Evolutionary conservation across 1,140 invertebrate genomes (phyloP).

Genomic region (Micrasema minimum): DNA sequence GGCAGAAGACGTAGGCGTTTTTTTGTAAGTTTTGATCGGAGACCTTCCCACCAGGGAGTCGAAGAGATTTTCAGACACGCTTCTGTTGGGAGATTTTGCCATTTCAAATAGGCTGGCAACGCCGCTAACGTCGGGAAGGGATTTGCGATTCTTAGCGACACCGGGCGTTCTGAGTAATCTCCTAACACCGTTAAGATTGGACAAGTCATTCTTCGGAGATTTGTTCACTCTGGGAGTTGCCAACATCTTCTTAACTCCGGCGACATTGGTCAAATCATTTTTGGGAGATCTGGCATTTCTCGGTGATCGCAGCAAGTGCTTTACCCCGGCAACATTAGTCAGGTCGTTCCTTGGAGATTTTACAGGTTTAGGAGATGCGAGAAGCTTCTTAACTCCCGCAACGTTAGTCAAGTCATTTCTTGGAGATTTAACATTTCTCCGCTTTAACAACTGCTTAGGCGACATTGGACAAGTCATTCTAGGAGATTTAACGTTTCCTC

Average conservation of each 20-base stretch:
- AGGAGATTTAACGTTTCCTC: constrained; percentile 57
- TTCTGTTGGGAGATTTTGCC: constrained; percentile 10
- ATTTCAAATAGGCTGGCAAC: constrained; percentile 4
- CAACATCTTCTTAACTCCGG: constrained; percentile 61
- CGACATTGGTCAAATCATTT: constrained; percentile 62
- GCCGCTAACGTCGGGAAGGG: background rate
- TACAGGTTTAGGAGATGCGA: constrained; percentile 51
- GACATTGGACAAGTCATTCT: constrained; percentile 62
- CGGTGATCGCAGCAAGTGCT: constrained; percentile 55
- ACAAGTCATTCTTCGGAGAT: constrained; percentile 63
- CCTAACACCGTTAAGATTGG: constrained; percentile 60
- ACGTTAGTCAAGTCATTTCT: constrained; percentile 59
- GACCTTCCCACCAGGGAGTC: constrained; percentile 24
- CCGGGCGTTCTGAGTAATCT: constrained; percentile 55
- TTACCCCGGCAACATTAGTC: constrained; percentile 39
- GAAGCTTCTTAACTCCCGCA: constrained; percentile 53
- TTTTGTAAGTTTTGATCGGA: constrained; percentile 34
- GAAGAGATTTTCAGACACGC: constrained; percentile 33
- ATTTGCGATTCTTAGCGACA: constrained; percentile 57
- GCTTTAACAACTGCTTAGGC: constrained; percentile 57
- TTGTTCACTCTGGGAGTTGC: constrained; percentile 52
- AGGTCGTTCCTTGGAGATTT: constrained; percentile 56
- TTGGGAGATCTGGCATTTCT: constrained; percentile 58
- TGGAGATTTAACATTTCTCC: constrained; percentile 50
- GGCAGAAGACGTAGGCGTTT: background rate